These are phyloP conservation scores for Epiblema foenella DNA, from an alignment of 2,888 invertebrate species.

Conservation along the genomic window DNA sequence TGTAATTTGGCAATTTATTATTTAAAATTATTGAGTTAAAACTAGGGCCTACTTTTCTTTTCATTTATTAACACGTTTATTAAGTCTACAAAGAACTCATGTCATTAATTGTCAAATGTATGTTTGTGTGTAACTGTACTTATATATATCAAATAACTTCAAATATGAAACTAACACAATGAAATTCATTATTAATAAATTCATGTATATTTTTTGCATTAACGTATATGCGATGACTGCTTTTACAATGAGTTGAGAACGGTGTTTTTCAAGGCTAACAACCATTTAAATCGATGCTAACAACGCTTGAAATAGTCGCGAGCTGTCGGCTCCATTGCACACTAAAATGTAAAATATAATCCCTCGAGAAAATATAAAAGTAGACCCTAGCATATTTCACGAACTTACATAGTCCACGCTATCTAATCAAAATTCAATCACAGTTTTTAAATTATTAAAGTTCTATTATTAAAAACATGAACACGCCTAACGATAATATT, in stretches of 20 bases:
- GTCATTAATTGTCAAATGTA: neutral
- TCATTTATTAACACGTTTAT: neutral
- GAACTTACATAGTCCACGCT: constrained; percentile 32
- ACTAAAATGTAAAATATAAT: neutral
- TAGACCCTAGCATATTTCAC: constrained; percentile 5
- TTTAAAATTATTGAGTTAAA: constrained; percentile 9
- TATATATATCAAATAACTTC: neutral
- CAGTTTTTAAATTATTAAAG: constrained; percentile 46
- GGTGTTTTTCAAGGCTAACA: neutral
- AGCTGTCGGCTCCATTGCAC: neutral
- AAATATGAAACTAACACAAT: neutral
- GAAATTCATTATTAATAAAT: neutral
- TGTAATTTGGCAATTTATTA: constrained; percentile 40
- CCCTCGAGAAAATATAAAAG: neutral
- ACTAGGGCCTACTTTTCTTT: constrained; percentile 16
- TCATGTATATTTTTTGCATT: neutral
- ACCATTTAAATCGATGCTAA: no score
- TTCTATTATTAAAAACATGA: constrained; percentile 25
- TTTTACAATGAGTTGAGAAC: neutral
- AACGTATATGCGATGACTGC: neutral
- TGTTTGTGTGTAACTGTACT: no score
- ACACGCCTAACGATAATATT: constrained; percentile 29
- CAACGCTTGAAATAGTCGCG: neutral
- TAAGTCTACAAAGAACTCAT: neutral
- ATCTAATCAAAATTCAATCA: constrained; percentile 47